Evolutionary conservation across 2,113 vertebrate species (phyloP), one percentile per base, ranked within the genome.

Genomic region (Halcyon malimbica): DNA sequence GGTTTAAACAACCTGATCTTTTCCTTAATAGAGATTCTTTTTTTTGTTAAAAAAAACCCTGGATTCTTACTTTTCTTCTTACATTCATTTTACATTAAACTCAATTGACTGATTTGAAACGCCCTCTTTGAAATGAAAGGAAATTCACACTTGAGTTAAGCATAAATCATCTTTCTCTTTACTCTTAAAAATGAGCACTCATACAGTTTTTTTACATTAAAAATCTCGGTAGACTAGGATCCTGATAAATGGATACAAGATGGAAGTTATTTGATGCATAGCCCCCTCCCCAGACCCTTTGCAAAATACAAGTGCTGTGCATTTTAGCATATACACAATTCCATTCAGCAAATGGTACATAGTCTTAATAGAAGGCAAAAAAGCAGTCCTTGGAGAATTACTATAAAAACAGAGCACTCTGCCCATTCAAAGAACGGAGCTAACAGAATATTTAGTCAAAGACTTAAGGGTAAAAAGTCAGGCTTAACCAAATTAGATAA

Each of bases 291-390:
- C 0, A 16, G 3, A 35, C 16, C 37, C 18, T 69, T 83, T 71
- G 31, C 6, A 13, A 88, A 81, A 65, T 37, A 44, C 0, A 0
- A 10, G 8, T 10, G 1, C 10, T 63, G 3, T 56, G 29, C 3
- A 11, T 75, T 89, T 71, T 68, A 48, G 26, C 20, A 68, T 20
- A 64, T 20, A 10, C 5, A 16, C 12, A 62, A 62, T 9, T 79
- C 24, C 33, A 63, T 14, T 21, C 42, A 77, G 25, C 8, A 92
- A 89, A 81, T n/a, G 8, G 5, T 31, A 23, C 1, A 0, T 25
- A 62, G 10, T 42, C 4, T 12, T 68, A 64, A 53, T 4, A 68
- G 7, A 5, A 60, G 33, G 19, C 19, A 24, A 50, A 82, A 93
- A 94, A 54, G 18, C 16, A 75, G 68, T 18, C 11, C 9, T 39